phyloP scores from a whole-genome alignment of 2,113 vertebrate species.

The Ondatra zibethicus region DNA sequence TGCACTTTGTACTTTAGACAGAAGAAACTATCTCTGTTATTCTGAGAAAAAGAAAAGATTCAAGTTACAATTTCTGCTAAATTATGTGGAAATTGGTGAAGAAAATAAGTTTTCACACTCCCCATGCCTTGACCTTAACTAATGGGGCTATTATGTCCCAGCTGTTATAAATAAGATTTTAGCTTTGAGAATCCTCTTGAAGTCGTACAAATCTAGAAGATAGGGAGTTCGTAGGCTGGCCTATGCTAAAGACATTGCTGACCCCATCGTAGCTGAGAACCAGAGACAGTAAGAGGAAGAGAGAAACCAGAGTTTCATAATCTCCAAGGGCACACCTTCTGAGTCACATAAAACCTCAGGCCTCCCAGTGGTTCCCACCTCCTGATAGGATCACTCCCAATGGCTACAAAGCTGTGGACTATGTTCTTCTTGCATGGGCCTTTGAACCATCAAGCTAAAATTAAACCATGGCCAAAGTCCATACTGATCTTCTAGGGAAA shows the following conservation, averaged over 20 bases:
- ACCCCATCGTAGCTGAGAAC: no score
- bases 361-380: no score
- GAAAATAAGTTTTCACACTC: slow-evolving; percentile 24
- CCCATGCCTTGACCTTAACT: neutral
- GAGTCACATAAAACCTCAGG: neutral
- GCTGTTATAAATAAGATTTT: slow-evolving; percentile 59
- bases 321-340: neutral
- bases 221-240: neutral
- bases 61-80: neutral
- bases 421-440: no score
- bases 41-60: neutral
- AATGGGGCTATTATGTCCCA: slow-evolving; percentile 53
- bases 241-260: neutral
- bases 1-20: neutral
- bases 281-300: neutral
- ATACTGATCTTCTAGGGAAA: neutral
- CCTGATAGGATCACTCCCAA: neutral
- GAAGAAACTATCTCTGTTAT: slow-evolving; percentile 8
- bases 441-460: neutral
- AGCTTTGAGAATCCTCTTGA: slow-evolving; percentile 58
- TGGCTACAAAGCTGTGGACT: no score
- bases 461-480: neutral
- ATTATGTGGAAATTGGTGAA: neutral
- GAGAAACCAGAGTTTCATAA: neutral
- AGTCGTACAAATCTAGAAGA: slow-evolving; percentile 27